Percentiles rank a stretch among this genome's conserved stretches.
phyloP scores from a whole-genome alignment of 2,888 invertebrate genomes.

The Athalia cordata region DNA sequence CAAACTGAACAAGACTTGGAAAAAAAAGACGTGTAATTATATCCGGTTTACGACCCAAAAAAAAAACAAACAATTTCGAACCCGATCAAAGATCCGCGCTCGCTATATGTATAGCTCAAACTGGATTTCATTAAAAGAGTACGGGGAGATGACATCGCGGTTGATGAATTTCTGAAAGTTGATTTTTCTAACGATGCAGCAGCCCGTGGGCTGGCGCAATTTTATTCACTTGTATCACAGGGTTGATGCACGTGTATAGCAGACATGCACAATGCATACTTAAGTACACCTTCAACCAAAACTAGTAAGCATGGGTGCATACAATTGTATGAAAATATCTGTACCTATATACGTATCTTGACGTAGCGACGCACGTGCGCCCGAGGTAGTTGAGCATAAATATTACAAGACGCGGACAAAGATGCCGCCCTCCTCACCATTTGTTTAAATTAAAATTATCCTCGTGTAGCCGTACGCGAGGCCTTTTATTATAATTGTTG shows the following conservation, averaged over 20 bases:
- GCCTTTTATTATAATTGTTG: conserved; percentile 69
- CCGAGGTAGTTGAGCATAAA: conserved; percentile 70
- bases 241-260: not conserved
- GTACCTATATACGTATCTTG: conserved; percentile 64
- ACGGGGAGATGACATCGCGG: not conserved
- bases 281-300: conserved; percentile 2
- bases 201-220: conserved; percentile 60
- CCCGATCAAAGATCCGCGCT: too few species aligned
- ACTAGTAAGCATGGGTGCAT: conserved; percentile 47
- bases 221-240: conserved; percentile 60
- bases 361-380: conserved; percentile 73
- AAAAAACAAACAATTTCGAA: too few species aligned
- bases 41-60: too few species aligned
- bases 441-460: conserved; percentile 74
- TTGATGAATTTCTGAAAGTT: conserved; percentile 23
- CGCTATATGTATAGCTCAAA: too few species aligned
- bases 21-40: too few species aligned
- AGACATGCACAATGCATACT: not conserved
- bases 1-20: too few species aligned
- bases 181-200: conserved; percentile 13
- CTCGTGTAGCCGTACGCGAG: conserved; percentile 56
- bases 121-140: not conserved
- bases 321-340: not conserved
- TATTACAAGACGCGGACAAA: conserved; percentile 73
- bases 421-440: conserved; percentile 72